Conservation (phyloP, 2,888 invertebrate genomes). For the Pemphredon lugubris region DNA sequence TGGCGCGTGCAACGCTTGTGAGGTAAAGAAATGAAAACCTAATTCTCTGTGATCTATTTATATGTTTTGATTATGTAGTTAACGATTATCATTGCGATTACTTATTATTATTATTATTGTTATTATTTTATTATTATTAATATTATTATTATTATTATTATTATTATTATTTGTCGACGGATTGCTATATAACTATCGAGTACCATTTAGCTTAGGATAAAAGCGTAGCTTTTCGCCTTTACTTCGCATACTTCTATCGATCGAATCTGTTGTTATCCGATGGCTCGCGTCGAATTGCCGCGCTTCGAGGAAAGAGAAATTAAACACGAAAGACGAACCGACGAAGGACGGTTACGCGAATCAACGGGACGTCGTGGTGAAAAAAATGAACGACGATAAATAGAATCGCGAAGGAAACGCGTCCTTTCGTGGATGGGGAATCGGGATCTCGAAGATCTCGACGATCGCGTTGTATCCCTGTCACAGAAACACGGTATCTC, state of each 20-base stretch:
- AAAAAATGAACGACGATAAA: background rate
- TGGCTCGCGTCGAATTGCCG: background rate
- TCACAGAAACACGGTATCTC: too few species aligned
- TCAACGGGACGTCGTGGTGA: background rate
- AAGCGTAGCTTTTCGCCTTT: background rate
- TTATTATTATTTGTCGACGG: constrained; percentile 61
- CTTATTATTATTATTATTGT: constrained; percentile 60
- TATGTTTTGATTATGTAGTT: constrained; percentile 68
- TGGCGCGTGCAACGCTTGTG: constrained; percentile 14
- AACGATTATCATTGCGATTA: constrained; percentile 38
- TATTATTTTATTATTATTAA: constrained; percentile 49
- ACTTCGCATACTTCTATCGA: constrained; percentile 12
- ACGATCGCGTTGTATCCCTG: too few species aligned
- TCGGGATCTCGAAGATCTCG: too few species aligned
- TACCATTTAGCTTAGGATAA: constrained; percentile 36
- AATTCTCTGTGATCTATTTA: constrained; percentile 76
- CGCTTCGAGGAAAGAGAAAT: too few species aligned
- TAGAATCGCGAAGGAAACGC: background rate
- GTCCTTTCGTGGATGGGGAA: background rate
- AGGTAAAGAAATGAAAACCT: constrained; percentile 54
- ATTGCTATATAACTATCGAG: constrained; percentile 53
- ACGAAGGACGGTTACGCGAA: background rate
- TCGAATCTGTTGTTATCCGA: constrained; percentile 4
- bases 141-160: constrained; percentile 47
- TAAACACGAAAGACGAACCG: background rate